Evolutionary conservation across 2,113 vertebrate species (phyloP).

Genomic region (Coptodon rendalli): DNA sequence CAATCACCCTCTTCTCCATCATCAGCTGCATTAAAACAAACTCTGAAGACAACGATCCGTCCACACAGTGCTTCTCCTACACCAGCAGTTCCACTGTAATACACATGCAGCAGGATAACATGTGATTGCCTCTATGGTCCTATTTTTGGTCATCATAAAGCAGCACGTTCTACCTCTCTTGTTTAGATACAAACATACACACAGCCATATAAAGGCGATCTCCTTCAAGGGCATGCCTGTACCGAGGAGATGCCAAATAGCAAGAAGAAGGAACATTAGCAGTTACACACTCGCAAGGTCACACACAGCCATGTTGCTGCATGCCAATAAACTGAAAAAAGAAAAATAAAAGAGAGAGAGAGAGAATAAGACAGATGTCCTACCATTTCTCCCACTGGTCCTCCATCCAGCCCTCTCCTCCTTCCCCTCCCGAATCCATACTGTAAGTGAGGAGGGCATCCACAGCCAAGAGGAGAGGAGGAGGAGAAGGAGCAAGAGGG

Average conservation of each 20-base stretch:
- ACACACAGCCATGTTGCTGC: constrained; percentile 31
- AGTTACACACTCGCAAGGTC: constrained; percentile 41
- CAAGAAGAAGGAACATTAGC: background rate
- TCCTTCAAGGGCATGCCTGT: constrained; percentile 44
- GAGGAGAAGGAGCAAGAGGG: constrained; percentile 28
- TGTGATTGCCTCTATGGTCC: background rate
- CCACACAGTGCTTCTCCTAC: background rate
- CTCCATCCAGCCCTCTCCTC: constrained; percentile 93
- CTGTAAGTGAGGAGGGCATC: constrained; percentile 80
- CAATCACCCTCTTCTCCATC: background rate
- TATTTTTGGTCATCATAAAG: background rate
- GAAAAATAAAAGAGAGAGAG: background rate
- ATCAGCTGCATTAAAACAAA: constrained; percentile 19
- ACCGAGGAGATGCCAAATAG: background rate
- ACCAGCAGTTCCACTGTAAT: background rate
- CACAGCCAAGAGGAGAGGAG: constrained; percentile 48
- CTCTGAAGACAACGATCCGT: background rate
- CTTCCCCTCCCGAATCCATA: constrained; percentile 89
- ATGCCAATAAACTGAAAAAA: background rate
- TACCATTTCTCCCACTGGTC: constrained; percentile 99
- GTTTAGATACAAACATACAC: background rate
- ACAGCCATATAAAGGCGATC: constrained; percentile 5
- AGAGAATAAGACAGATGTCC: constrained; percentile 28
- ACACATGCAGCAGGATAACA: background rate
- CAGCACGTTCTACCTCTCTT: background rate